Evolutionary conservation across 2,888 invertebrate genomes (phyloP).

Genomic region (Drepana falcataria): DNA sequence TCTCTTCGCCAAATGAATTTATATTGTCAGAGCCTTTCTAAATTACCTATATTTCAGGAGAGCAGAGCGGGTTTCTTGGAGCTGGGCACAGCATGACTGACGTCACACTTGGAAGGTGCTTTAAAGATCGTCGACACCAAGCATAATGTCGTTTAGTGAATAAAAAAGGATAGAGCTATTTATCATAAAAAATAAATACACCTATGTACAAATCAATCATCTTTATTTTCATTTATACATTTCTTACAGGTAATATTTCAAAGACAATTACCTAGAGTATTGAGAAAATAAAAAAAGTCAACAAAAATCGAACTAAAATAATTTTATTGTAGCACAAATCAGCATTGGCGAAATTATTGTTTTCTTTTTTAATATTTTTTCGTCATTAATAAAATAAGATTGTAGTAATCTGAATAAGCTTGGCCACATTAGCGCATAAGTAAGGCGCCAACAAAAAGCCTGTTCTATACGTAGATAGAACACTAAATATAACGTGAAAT

Average conservation of each 20-base stretch:
- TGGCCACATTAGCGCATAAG: background rate
- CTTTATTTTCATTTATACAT: constrained; percentile 28
- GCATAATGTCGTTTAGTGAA: too few relatives aligned
- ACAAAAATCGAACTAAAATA: background rate
- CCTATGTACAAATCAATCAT: constrained; percentile 20
- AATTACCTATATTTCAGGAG: too few relatives aligned
- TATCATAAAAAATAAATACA: background rate
- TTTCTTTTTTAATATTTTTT: too few relatives aligned
- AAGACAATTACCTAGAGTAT: constrained; percentile 8
- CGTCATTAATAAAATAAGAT: too few relatives aligned
- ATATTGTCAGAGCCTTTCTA: too few relatives aligned
- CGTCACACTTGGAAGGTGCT: too few relatives aligned
- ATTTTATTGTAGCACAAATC: background rate
- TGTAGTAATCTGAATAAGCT: background rate
- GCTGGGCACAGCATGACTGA: too few relatives aligned
- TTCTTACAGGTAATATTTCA: constrained; percentile 30
- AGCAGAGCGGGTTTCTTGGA: too few relatives aligned
- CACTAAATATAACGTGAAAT: background rate
- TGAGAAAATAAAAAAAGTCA: background rate
- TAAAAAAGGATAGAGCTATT: too few relatives aligned
- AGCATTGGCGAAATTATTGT: background rate
- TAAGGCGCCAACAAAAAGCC: background rate
- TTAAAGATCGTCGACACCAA: too few relatives aligned
- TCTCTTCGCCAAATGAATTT: too few relatives aligned
- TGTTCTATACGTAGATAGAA: background rate